Conservation (phyloP, 2,888 invertebrate species). For the Archips crataeganus region DNA sequence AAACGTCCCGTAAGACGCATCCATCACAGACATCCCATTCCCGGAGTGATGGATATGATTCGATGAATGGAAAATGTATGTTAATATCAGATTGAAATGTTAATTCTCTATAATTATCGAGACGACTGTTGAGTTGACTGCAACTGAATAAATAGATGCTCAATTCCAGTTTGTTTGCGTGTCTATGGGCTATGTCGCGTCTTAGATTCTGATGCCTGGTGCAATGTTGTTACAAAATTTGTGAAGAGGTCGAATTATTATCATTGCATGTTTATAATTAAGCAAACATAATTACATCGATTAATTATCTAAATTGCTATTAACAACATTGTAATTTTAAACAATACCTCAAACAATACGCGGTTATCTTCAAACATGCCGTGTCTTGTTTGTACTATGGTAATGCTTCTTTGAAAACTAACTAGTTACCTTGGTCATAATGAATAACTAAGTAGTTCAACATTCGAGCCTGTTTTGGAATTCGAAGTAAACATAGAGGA, state of each 20-base stretch:
- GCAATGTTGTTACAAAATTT: constrained; percentile 13
- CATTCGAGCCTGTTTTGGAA: constrained; percentile 26
- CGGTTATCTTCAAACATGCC: constrained; percentile 24
- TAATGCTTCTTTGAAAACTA: constrained; percentile 31
- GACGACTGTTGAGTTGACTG: constrained; percentile 54
- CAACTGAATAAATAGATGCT: constrained; percentile 70
- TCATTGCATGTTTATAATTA: constrained; percentile 17
- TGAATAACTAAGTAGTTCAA: constrained; percentile 39
- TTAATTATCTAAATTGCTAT: constrained; percentile 35
- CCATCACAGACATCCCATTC: constrained; percentile 63
- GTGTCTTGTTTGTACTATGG: constrained; percentile 21
- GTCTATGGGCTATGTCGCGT: constrained; percentile 42
- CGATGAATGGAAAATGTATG: constrained; percentile 77
- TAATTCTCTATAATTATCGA: constrained; percentile 76
- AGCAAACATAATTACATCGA: constrained; percentile 28
- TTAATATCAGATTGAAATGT: constrained; percentile 78
- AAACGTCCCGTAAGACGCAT: constrained; percentile 71
- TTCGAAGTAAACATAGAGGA: constrained; percentile 27
- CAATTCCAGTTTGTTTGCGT: constrained; percentile 68
- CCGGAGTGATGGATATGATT: constrained; percentile 72
- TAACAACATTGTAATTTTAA: constrained; percentile 25
- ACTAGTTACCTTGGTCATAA: constrained; percentile 26
- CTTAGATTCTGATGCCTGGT: neutral
- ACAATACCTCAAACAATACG: constrained; percentile 26
- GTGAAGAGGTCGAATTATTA: neutral